A percentile compares a stretch with the other conserved stretches of the same genome.
Evolutionary conservation across 2,797 vertebrate genomes (phyloP).

Genomic region (Tragopan temminckii): DNA sequence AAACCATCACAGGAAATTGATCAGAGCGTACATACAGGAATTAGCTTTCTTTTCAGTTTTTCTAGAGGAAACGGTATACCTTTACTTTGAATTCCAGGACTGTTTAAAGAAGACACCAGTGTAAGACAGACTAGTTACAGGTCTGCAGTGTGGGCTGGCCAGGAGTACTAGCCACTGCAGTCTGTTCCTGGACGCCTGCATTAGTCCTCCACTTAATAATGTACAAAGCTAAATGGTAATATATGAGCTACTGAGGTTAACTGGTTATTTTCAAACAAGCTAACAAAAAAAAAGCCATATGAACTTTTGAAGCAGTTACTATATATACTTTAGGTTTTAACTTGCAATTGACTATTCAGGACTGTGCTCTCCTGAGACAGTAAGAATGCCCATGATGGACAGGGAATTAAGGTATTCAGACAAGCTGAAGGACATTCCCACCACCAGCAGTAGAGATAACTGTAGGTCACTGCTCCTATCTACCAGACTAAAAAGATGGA

Average conservation of each 20-base stretch:
- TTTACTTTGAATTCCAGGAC: neutral
- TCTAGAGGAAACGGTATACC: conserved; percentile 43
- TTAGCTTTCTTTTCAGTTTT: neutral
- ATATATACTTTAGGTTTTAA: neutral
- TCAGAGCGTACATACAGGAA: conserved; percentile 32
- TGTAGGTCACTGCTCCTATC: neutral
- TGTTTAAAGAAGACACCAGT: conserved; percentile 6
- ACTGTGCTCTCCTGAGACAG: neutral
- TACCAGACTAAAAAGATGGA: neutral
- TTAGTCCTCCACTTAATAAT: neutral
- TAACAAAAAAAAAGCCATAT: neutral
- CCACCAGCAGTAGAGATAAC: neutral
- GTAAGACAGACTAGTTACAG: neutral
- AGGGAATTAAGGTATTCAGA: neutral
- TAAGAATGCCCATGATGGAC: rapidly evolving
- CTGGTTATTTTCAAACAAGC: neutral
- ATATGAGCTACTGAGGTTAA: neutral
- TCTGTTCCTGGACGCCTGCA: neutral
- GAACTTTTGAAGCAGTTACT: neutral
- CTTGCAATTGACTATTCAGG: neutral
- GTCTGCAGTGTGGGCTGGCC: neutral
- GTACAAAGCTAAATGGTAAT: conserved; percentile 5
- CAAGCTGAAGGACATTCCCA: rapidly evolving
- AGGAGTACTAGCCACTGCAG: neutral
- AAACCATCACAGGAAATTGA: conserved; percentile 47